Base-by-base conservation (phyloP, 35 echinoderm and acorn worm species). In the Hemicentrotus pulcherrimus region DNA sequence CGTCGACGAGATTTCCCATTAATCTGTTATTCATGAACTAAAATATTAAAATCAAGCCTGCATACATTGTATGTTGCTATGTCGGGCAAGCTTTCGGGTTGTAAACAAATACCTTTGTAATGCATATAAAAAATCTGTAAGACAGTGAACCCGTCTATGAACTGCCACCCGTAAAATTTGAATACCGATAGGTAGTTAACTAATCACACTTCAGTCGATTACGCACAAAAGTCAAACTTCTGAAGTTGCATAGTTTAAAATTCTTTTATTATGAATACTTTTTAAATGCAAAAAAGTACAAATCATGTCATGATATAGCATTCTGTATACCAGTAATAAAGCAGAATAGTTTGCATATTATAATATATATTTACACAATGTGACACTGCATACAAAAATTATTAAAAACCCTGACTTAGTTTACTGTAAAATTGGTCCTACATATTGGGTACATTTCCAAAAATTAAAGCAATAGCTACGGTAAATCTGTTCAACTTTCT, bases 251-350 rank as follows among this genome's bases (percentile, higher is more conserved):
- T 78, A 78, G 65, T 78, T 78, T 78, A 78, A 22, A 78, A 78
- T 78, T 78, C 65, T 78, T 78, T 78, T 78, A 78, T 78, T 78
- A 78, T 78, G 65, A 78, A 78, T 78, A 78, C 65, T 78, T 78
- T 55, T 78, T 78, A 78, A n/a, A 78, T 78, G 65, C 65, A 78
- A 78, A 78, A 78, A 78, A 78, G 65, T 78, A 78, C 65, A 78
- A 78, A 78, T 78, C 65, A 78, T 78, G 65, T 30, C 65, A 78
- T 78, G 65, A 78, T 78, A 78, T 78, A 78, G 19, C 65, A n/a
- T 78, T 78, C 65, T 78, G 65, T 78, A 78, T 78, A 50, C 48
- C 48, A 12, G 48, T 50, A 78, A 78, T n/a, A 78, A 78, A 78
- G 65, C 65, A 78, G 22, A 78, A 78, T 70, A 24, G 22, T 78